These are phyloP conservation scores for Drosophila sordidula DNA, from an alignment of 2,888 invertebrate species.

Conservation along the genomic window DNA sequence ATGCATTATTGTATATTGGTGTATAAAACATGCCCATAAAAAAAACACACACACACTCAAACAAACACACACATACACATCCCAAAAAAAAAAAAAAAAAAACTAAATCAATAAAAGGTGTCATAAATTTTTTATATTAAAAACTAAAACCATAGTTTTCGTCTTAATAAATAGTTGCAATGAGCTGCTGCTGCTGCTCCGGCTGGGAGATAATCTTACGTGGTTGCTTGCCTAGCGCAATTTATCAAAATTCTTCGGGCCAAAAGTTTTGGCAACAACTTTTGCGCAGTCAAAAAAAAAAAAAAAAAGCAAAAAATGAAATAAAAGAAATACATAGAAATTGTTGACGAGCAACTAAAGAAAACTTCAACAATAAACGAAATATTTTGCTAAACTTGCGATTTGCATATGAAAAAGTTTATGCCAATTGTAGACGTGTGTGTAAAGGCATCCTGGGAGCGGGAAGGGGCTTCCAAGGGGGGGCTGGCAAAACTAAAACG, in stretches of 20 bases:
- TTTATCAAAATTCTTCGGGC: constrained; percentile 70
- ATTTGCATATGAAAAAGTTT: constrained; percentile 82
- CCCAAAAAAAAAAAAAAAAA: constrained; percentile 30
- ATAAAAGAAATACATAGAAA: constrained; percentile 21
- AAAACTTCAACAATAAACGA: constrained; percentile 82
- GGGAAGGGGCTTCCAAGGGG: neutral
- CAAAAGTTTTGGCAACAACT: constrained; percentile 47
- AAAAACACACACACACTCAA: constrained; percentile 14
- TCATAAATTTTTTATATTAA: constrained; percentile 80
- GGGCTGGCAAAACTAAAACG: constrained; percentile 51
- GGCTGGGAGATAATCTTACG: constrained; percentile 47
- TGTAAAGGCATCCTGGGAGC: neutral
- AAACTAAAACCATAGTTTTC: constrained; percentile 42
- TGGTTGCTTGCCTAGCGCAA: constrained; percentile 54
- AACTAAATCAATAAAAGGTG: constrained; percentile 80
- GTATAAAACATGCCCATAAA: constrained; percentile 29
- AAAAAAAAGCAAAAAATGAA: too few species aligned
- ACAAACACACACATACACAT: constrained; percentile 33
- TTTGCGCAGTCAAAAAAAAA: constrained; percentile 22
- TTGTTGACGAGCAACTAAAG: constrained; percentile 72
- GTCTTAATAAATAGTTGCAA: constrained; percentile 15
- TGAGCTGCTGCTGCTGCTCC: constrained; percentile 16
- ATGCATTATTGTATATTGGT: constrained; percentile 58
- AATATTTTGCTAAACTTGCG: constrained; percentile 82
- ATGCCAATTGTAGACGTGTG: constrained; percentile 68